These are phyloP conservation scores for Sarotherodon lohbergeri DNA, from an alignment of 2,113 vertebrate genomes.

Conservation along the genomic window DNA sequence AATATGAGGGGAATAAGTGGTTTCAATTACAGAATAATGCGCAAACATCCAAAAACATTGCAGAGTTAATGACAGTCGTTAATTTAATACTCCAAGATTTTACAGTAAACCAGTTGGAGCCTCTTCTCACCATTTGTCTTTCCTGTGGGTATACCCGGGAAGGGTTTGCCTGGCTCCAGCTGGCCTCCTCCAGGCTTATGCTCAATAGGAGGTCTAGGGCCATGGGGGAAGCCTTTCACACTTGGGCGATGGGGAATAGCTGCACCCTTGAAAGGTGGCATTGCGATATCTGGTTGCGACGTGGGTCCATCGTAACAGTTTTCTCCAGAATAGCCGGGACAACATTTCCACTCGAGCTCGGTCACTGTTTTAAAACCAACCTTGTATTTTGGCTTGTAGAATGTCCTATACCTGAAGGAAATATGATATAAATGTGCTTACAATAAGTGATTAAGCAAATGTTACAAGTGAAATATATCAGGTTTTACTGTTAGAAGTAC, in stretches of 20 bases:
- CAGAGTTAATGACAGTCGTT: not conserved
- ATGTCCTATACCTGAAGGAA: slow-evolving; percentile 83
- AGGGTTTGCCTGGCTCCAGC: slow-evolving; percentile 68
- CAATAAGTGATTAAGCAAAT: not conserved
- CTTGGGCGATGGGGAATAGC: slow-evolving; percentile 73
- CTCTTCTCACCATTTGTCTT: slow-evolving; percentile 74
- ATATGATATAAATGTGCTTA: not conserved
- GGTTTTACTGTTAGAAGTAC: not conserved
- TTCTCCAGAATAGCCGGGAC: slow-evolving; percentile 86
- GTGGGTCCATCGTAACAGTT: slow-evolving; percentile 81
- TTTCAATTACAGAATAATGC: not conserved
- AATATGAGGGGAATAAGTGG: not conserved
- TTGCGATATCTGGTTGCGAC: slow-evolving; percentile 63
- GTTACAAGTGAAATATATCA: not conserved
- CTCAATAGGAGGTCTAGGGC: slow-evolving; percentile 51
- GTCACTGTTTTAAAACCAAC: slow-evolving; percentile 90
- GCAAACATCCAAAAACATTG: not conserved
- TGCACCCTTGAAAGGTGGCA: slow-evolving; percentile 74
- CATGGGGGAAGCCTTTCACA: slow-evolving; percentile 65
- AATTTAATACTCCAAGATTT: not conserved
- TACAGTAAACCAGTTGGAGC: not conserved
- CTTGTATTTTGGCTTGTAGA: slow-evolving; percentile 91
- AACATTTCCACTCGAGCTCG: slow-evolving; percentile 93
- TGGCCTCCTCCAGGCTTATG: slow-evolving; percentile 57
- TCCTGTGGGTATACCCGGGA: slow-evolving; percentile 69